A percentile compares a stretch with the other conserved stretches of the same genome.
phyloP scores from a whole-genome alignment of 2,888 invertebrate genomes.

The Polymixis flavicincta region DNA sequence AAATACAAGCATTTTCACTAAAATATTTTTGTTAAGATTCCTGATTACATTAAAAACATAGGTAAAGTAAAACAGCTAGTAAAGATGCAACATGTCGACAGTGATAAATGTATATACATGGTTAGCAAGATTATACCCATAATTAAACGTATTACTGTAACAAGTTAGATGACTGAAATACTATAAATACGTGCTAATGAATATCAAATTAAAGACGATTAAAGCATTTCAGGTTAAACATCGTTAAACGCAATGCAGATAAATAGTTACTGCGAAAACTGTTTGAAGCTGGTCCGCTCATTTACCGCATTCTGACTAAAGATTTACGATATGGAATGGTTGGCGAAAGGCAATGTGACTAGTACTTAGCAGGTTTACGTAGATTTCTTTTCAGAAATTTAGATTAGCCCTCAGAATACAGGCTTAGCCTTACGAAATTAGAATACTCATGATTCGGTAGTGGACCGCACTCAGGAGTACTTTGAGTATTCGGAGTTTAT shows the following conservation, averaged over 20 bases:
- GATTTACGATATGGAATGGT: constrained; percentile 41
- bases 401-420: neutral
- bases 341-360: constrained; percentile 36
- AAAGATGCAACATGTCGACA: neutral
- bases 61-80: neutral
- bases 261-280: constrained; percentile 53
- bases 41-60: neutral
- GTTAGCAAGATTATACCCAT: constrained; percentile 8
- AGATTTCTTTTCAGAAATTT: constrained; percentile 8
- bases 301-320: constrained; percentile 51
- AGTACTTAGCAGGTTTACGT: neutral
- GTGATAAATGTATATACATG: neutral
- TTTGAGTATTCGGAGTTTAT: neutral
- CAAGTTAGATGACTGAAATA: constrained; percentile 15
- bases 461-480: neutral
- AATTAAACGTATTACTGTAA: constrained; percentile 14
- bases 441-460: neutral
- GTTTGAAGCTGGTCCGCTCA: constrained; percentile 43
- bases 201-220: constrained; percentile 43
- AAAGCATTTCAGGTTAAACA: constrained; percentile 59
- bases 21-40: constrained; percentile 1
- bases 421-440: neutral
- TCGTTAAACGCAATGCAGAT: constrained; percentile 45
- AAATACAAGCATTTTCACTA: neutral
- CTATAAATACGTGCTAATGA: constrained; percentile 15